Evolutionary conservation across 2,797 vertebrate genomes (phyloP), one percentile per base, ranked within the genome.

Genomic region (Limnodromus scolopaceus): DNA sequence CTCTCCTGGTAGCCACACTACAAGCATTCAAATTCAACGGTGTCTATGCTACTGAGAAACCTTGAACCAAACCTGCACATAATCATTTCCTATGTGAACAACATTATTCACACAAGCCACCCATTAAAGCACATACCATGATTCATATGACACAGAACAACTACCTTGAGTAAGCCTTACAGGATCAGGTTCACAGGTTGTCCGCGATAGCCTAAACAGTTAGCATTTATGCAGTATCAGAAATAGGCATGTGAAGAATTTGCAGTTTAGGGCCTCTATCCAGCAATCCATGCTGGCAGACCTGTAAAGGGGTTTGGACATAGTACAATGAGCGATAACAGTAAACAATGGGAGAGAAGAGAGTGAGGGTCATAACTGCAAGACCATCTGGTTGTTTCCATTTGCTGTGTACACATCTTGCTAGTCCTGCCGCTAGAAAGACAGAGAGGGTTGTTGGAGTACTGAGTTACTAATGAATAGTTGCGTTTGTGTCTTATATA

Each of bases 371-470:
- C 96, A 91, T 95, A 96, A 94, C 96, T 91, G 95, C 89, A 96
- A 97, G 93, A 97, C 96, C 93, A 96, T 96, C 97, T 97, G 96
- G 90, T 97, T 97, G 84, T 80, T 97, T 97, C 84, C 81, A 95
- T 96, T 97, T 94, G 90, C 86, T 95, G 89, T 94, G 96, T 91
- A 93, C 93, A 96, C 81, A 95, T 95, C 96, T 93, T 90, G 71
- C 84, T 95, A 68, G 90, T 89, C 92, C 95, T 95, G 90, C 93
- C 27, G 23, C 75, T 94, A 87, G 75, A 65, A 85, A 85, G 92
- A 78, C 86, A 96, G 91, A 63, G 41, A 91, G 86, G 41, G 45
- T 70, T 70, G 81, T 27, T 84, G 60, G 55, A 94, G 38, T 53
- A 89, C 38, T 0, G 0, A 78, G 38, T 75, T 77, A 43, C 49